Evolutionary conservation across 2,113 vertebrate genomes (phyloP).

Genomic region (Pelodiscus sinensis): DNA sequence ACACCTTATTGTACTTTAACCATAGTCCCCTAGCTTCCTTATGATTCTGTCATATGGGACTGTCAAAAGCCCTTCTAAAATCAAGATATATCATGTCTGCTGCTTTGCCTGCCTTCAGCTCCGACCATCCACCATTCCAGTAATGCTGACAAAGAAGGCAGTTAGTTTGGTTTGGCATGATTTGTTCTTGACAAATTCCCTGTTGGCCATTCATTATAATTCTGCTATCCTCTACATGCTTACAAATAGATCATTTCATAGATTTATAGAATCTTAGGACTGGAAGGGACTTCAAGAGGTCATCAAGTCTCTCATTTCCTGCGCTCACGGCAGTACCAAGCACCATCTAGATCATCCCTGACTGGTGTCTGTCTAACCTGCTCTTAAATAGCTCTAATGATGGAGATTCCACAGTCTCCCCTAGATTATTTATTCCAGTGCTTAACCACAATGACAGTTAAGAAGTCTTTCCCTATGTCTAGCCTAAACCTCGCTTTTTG

Average conservation of each 20-base stretch:
- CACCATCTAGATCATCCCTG: too few species aligned
- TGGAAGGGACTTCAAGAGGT: too few species aligned
- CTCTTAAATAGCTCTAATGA: too few species aligned
- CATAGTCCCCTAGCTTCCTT: background rate
- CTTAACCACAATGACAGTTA: too few species aligned
- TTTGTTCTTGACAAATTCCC: background rate
- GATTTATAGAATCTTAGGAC: too few species aligned
- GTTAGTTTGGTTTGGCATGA: background rate
- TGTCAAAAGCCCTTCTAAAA: background rate
- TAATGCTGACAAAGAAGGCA: background rate
- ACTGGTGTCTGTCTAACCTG: too few species aligned
- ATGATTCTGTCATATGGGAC: background rate
- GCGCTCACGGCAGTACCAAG: too few species aligned
- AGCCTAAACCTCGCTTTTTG: too few species aligned
- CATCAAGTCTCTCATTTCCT: too few species aligned
- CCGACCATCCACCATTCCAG: background rate
- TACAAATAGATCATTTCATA: background rate
- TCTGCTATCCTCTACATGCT: background rate
- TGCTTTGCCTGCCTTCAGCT: background rate
- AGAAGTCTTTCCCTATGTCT: too few species aligned
- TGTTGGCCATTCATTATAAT: background rate
- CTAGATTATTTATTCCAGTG: too few species aligned
- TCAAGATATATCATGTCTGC: background rate
- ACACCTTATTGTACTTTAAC: background rate
- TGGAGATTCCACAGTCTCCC: too few species aligned